A percentile compares a stretch with the other conserved stretches of the same genome.
Conservation (phyloP, 2,113 vertebrate genomes). For the Potamarius usumacintae region DNA sequence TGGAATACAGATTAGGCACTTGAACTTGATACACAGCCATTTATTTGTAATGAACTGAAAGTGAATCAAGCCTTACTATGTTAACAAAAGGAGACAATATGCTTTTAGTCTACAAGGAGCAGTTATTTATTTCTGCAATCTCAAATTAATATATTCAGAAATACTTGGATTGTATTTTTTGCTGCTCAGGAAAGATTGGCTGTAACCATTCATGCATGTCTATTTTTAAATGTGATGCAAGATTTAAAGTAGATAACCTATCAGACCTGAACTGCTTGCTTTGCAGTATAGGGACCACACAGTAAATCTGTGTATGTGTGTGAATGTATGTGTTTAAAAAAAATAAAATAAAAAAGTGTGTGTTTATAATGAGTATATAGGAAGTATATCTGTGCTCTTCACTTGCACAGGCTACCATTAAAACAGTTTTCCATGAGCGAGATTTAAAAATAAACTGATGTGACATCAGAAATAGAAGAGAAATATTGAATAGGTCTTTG, state of each 20-base stretch:
- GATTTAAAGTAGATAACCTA: constrained; percentile 40
- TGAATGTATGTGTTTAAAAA: not conserved
- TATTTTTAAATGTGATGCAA: constrained; percentile 50
- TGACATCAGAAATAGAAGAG: constrained; percentile 23
- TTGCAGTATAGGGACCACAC: constrained; percentile 39
- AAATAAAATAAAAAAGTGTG: not conserved
- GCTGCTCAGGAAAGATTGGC: constrained; percentile 54
- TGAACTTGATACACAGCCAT: constrained; percentile 29
- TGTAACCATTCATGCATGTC: constrained; percentile 47
- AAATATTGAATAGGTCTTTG: constrained; percentile 44
- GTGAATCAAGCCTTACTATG: constrained; percentile 31
- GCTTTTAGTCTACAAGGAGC: constrained; percentile 25
- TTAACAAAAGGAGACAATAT: constrained; percentile 31
- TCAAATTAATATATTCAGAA: constrained; percentile 46
- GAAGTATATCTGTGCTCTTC: constrained; percentile 15
- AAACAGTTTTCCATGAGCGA: constrained; percentile 40
- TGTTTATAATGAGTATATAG: constrained; percentile 26
- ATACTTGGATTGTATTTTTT: constrained; percentile 40
- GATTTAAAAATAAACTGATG: constrained; percentile 41
- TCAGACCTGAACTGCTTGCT: constrained; percentile 32
- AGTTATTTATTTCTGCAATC: constrained; percentile 31
- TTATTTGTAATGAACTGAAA: constrained; percentile 31
- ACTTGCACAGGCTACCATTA: constrained; percentile 25
- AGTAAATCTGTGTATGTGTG: constrained; percentile 19
- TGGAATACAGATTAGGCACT: constrained; percentile 27